These are phyloP conservation scores for Mimas tiliae DNA, from an alignment of 2,888 invertebrate genomes.

Conservation along the genomic window DNA sequence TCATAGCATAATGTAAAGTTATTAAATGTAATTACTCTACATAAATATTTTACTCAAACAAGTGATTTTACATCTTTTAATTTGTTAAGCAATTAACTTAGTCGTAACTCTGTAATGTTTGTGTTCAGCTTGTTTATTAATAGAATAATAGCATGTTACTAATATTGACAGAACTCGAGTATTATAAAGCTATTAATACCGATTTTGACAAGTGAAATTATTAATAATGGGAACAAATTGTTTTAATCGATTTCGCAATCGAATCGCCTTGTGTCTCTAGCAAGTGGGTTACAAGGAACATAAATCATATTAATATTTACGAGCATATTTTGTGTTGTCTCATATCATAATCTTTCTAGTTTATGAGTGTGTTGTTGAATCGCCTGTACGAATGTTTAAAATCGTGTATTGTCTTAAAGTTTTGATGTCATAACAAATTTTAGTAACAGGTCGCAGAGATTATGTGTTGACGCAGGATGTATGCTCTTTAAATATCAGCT, in stretches of 20 bases:
- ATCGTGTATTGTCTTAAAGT: not conserved
- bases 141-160: not conserved
- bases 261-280: slow-evolving; percentile 42
- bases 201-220: slow-evolving; percentile 15
- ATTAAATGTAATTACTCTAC: not conserved
- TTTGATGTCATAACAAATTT: not conserved
- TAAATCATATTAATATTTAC: slow-evolving; percentile 73
- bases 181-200: not conserved
- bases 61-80: not conserved
- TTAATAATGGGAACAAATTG: slow-evolving; percentile 10
- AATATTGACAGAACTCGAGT: not conserved
- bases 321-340: slow-evolving; percentile 49
- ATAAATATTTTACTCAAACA: not conserved
- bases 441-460: not conserved
- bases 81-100: not conserved
- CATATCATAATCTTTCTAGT: slow-evolving; percentile 36
- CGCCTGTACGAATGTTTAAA: not conserved
- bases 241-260: slow-evolving; percentile 62
- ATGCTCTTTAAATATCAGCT: not conserved
- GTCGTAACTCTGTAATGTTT: not conserved
- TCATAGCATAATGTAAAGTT: too few relatives aligned
- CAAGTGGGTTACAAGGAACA: slow-evolving; percentile 69
- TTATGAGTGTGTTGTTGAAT: slow-evolving; percentile 28
- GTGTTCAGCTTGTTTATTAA: not conserved
- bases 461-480: not conserved